These are phyloP conservation scores for Augochlora pura DNA, from an alignment of 1,140 invertebrate species.

Conservation along the genomic window DNA sequence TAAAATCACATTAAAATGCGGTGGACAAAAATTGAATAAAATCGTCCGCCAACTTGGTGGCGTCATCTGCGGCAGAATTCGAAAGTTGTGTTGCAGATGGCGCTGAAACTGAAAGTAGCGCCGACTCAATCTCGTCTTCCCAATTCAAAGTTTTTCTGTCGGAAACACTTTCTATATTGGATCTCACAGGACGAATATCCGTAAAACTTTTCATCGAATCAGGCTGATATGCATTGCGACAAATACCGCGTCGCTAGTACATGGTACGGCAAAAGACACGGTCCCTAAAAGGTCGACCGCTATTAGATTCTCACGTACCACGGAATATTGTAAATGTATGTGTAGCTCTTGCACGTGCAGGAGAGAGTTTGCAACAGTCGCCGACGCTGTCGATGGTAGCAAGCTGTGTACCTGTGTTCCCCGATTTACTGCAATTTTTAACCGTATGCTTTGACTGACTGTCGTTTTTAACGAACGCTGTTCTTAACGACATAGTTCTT, in stretches of 20 bases:
- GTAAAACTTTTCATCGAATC: neutral
- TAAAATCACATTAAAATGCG: neutral
- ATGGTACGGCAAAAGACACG: neutral
- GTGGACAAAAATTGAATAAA: neutral
- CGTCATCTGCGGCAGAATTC: neutral
- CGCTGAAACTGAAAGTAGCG: neutral
- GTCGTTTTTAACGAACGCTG: neutral
- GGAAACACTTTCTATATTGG: neutral
- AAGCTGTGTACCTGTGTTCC: slow-evolving; percentile 11
- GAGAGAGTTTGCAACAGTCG: slow-evolving; percentile 44
- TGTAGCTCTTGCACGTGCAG: slow-evolving; percentile 20
- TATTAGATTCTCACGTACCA: neutral
- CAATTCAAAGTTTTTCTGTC: slow-evolving; percentile 11
- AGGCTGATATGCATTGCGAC: neutral
- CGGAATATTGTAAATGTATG: neutral
- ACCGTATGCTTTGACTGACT: neutral
- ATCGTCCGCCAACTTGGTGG: neutral
- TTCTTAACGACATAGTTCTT: too few relatives aligned
- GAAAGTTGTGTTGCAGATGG: neutral
- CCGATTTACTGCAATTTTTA: slow-evolving; percentile 1
- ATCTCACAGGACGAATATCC: neutral
- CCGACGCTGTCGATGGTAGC: slow-evolving; percentile 5
- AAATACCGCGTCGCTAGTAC: neutral
- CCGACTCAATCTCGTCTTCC: neutral
- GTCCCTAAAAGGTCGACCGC: neutral